Conservation (phyloP, 2,797 vertebrate genomes). For the Sarcophilus harrisii region DNA sequence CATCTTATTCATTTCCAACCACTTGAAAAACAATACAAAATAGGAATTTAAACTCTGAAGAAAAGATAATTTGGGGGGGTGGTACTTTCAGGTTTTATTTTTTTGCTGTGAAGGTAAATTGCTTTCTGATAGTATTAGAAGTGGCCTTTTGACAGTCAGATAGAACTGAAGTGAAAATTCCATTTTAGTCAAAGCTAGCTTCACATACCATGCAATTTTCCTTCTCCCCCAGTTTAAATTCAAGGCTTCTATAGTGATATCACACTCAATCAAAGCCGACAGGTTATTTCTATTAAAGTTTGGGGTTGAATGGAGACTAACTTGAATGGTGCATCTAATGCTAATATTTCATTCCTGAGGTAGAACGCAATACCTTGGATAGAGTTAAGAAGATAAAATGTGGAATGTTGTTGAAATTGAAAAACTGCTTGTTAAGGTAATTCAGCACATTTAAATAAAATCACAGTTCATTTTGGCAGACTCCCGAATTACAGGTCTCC, state of each 20-base stretch:
- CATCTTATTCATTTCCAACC: slow-evolving; percentile 38
- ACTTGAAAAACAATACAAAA: slow-evolving; percentile 41
- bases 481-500: slow-evolving; percentile 30
- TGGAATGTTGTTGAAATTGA: slow-evolving; percentile 69
- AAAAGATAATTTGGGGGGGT: slow-evolving; percentile 43
- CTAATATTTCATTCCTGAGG: slow-evolving; percentile 82
- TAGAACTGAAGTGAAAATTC: slow-evolving; percentile 82
- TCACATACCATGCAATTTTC: slow-evolving; percentile 82
- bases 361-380: slow-evolving; percentile 71
- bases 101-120: slow-evolving; percentile 80
- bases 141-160: slow-evolving; percentile 83
- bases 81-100: slow-evolving; percentile 71
- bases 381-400: slow-evolving; percentile 78
- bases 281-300: slow-evolving; percentile 87
- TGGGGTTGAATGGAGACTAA: slow-evolving; percentile 85
- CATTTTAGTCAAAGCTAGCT: slow-evolving; percentile 82
- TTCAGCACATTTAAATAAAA: slow-evolving; percentile 78
- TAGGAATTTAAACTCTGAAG: slow-evolving; percentile 55
- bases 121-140: slow-evolving; percentile 79
- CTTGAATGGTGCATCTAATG: slow-evolving; percentile 79
- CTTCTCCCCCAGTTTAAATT: slow-evolving; percentile 83
- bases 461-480: slow-evolving; percentile 49
- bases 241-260: slow-evolving; percentile 83
- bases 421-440: slow-evolving; percentile 77
- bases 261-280: slow-evolving; percentile 84